phyloP scores from a whole-genome alignment of 2,888 invertebrate genomes.

The Xestobium rufovillosum region DNA sequence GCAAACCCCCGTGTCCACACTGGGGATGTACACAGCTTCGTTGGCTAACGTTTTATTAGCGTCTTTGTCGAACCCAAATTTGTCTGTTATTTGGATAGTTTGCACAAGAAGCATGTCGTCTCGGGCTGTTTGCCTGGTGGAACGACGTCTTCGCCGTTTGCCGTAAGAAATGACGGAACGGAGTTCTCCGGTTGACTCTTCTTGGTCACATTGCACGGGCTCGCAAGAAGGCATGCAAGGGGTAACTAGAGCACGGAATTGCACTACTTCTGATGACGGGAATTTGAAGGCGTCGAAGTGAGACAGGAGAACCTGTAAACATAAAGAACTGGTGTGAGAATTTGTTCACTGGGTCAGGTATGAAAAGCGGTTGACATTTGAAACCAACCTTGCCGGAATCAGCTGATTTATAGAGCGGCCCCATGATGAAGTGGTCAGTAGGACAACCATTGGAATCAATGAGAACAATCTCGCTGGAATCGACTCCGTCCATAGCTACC shows the following conservation, averaged over 20 bases:
- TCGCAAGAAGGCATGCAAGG: constrained; percentile 92
- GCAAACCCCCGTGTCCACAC: constrained; percentile 55
- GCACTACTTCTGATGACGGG: constrained; percentile 89
- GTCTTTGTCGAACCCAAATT: constrained; percentile 75
- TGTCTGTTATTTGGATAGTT: constrained; percentile 87
- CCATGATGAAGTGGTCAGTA: constrained; percentile 91
- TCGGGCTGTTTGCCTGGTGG: constrained; percentile 47
- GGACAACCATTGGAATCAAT: constrained; percentile 90
- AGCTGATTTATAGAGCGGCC: constrained; percentile 77
- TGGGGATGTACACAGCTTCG: constrained; percentile 65
- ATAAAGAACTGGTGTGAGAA: constrained; percentile 15
- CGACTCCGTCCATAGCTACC: constrained; percentile 90
- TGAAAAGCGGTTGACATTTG: neutral
- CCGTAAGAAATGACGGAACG: constrained; percentile 79
- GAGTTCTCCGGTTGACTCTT: constrained; percentile 75
- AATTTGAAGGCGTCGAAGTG: constrained; percentile 96
- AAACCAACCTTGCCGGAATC: constrained; percentile 71
- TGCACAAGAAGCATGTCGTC: constrained; percentile 84
- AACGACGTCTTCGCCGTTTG: constrained; percentile 65
- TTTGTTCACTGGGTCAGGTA: neutral
- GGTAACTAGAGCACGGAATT: constrained; percentile 91
- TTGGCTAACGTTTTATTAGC: constrained; percentile 51
- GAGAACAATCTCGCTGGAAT: constrained; percentile 84
- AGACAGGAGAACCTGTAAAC: constrained; percentile 68
- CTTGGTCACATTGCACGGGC: constrained; percentile 82